Evolutionary conservation across 2,113 vertebrate species (phyloP).

Genomic region (Equus quagga): DNA sequence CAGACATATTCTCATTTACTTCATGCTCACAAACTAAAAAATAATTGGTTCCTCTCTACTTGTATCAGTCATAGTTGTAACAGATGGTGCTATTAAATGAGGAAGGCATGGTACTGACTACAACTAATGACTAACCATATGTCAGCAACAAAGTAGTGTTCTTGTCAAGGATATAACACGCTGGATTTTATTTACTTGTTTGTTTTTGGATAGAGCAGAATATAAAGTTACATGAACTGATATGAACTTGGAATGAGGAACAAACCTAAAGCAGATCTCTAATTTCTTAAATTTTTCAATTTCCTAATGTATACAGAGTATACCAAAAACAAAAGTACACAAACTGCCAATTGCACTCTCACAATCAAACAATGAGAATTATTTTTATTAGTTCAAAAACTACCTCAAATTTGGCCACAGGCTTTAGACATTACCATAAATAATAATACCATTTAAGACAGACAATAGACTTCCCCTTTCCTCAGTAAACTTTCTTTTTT

Average conservation of each 20-base stretch:
- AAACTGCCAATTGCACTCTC: not conserved
- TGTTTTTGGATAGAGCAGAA: slow-evolving; percentile 43
- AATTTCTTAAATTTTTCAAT: not conserved
- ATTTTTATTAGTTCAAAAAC: slow-evolving; percentile 4
- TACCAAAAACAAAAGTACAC: not conserved
- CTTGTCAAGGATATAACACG: not conserved
- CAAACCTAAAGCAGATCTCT: not conserved
- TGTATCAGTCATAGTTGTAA: slow-evolving; percentile 52
- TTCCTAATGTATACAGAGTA: not conserved
- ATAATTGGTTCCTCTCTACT: slow-evolving; percentile 56
- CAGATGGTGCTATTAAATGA: slow-evolving; percentile 62
- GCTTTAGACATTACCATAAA: not conserved
- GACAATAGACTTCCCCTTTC: not conserved
- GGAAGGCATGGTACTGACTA: slow-evolving; percentile 64
- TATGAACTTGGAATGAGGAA: not conserved
- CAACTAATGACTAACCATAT: slow-evolving; percentile 55
- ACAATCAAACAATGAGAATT: not conserved
- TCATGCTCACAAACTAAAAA: slow-evolving; percentile 55
- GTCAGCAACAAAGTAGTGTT: slow-evolving; percentile 48
- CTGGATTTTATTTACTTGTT: slow-evolving; percentile 53
- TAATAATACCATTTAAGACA: not conserved
- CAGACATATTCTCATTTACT: slow-evolving; percentile 33
- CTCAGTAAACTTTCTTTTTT: not conserved
- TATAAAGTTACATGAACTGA: not conserved
- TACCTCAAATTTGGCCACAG: slow-evolving; percentile 5